Base-by-base conservation (phyloP, 1,140 invertebrate species). In the Brachionus angularis region DNA sequence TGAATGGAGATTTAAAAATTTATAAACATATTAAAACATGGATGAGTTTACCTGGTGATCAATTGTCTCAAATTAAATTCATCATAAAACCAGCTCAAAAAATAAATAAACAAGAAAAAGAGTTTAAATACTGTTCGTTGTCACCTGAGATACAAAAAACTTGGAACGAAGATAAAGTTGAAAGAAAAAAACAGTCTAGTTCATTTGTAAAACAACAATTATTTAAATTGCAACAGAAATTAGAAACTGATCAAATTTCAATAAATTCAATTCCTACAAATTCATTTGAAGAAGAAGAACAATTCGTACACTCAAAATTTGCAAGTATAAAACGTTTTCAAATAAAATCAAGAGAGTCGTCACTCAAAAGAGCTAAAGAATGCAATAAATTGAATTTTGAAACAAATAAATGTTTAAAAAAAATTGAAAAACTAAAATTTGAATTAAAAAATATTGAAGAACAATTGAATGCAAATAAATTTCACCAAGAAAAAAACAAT, bases 171-270 rank as follows among this genome's bases (percentile, higher is more conserved):
- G 16, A 61, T 8, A 5, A 33, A 18, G 34, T 61, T 4, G 21
- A 44, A 61, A 61, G 34, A 61, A 61, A 61, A 25, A 61, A 52
- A 31, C n/a, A n/a, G n/a, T n/a, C n/a, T n/a, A n/a, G 25, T 1
- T 52, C 49, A 4, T 52, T 29, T 52, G 49, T 52, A 10, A 27
- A n/a, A 52, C 27, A 52, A 52, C 49, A 52, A n/a, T 29, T 52
- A 29, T 23, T 7, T 5, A 52, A 52, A n/a, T 29, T 52, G 23
- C 27, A 52, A 16, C 23, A 27, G 8, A 29, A 29, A 3, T 3
- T 12, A 21, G 27, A 52, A n/a, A 14, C 27, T 52, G 49, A 52
- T 25, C 14, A 52, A 14, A 52, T 0, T 14, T 52, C 49, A 52
- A n/a, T 52, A 31, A 52, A 29, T 21, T 27, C 49, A 3, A 52